Base-by-base conservation (phyloP, 2,888 invertebrate genomes). In the Nycteola revayana region DNA sequence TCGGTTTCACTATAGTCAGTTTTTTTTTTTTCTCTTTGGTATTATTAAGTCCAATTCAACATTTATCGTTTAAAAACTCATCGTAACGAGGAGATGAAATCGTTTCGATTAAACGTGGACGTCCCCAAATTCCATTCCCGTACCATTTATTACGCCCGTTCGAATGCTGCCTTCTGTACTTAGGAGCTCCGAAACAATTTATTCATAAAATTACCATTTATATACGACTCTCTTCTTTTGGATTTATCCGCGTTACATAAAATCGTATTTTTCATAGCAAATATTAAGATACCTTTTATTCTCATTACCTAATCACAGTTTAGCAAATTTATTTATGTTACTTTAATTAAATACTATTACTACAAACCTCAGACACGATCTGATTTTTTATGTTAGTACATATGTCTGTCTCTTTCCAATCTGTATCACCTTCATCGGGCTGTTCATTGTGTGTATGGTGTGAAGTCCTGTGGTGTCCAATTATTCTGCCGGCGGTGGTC, bases 391-490 rank as follows among this genome's bases (percentile, higher is more conserved):
- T 18, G 6, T 18, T 5, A 7, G 7, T 21, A 21, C 21, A 21
- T 43, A 47, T 46, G 42, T 48, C 50, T 42, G 43, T 66, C 61
- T 57, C 61, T 41, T 33, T 64, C 47, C n/a, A n/a, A n/a, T 7
- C 21, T n/a, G 21, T n/a, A n/a, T 29, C 31, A 31, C 43, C 42
- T 36, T 22, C 36, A 21, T 27, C 38, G 53, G 55, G 60, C 57
- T 57, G 66, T 56, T 61, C 58, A 64, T 64, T 64, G 62, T 57
- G 54, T 40, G 51, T 58, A 66, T 80, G 79, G 87, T 87, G 87
- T 87, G 86, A 87, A 87, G 85, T 87, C 87, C 87, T 70, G 87
- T 67, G 80, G 87, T 76, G 86, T 70, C 84, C 87, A 87, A 87
- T 87, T 87, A 87, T 78, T 79, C 75, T 70, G 77, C 61, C 73